Evolutionary conservation across 2,888 invertebrate species (phyloP).

Genomic region (Eristalinus aeneus): DNA sequence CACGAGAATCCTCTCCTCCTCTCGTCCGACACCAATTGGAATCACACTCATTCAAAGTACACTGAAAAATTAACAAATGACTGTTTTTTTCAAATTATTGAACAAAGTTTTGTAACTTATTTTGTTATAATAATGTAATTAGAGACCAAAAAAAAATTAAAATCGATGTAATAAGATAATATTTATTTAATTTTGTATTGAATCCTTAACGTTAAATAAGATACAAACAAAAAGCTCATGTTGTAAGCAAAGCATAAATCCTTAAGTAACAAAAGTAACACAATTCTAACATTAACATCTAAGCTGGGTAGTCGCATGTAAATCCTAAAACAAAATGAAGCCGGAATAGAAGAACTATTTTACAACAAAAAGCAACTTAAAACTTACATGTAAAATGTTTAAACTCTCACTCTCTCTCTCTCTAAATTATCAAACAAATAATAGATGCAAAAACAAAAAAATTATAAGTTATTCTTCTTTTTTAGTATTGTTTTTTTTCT

Average conservation of each 20-base stretch:
- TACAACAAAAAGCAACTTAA: conserved; percentile 65
- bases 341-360: conserved; percentile 65
- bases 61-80: conserved; percentile 66
- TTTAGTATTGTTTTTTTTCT: conserved; percentile 65
- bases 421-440: conserved; percentile 65
- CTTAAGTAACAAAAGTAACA: conserved; percentile 74
- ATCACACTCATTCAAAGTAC: conserved; percentile 67
- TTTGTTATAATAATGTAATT: conserved; percentile 72
- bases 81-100: conserved; percentile 68
- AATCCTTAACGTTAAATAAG: conserved; percentile 67
- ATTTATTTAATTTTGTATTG: conserved; percentile 73
- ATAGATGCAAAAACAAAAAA: conserved; percentile 48
- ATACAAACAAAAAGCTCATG: conserved; percentile 65
- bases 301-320: conserved; percentile 81
- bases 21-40: conserved; percentile 55
- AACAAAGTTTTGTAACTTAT: conserved; percentile 70
- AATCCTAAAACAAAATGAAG: conserved; percentile 76
- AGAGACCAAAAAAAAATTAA: conserved; percentile 71
- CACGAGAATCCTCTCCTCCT: not conserved
- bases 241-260: conserved; percentile 65
- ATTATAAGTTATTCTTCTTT: conserved; percentile 65
- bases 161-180: conserved; percentile 68
- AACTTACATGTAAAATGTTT: conserved; percentile 67
- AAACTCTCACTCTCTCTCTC: conserved; percentile 2
- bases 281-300: conserved; percentile 77